These are phyloP conservation scores for Spondyliosoma cantharus DNA, from an alignment of 2,797 vertebrate species.

Conservation along the genomic window DNA sequence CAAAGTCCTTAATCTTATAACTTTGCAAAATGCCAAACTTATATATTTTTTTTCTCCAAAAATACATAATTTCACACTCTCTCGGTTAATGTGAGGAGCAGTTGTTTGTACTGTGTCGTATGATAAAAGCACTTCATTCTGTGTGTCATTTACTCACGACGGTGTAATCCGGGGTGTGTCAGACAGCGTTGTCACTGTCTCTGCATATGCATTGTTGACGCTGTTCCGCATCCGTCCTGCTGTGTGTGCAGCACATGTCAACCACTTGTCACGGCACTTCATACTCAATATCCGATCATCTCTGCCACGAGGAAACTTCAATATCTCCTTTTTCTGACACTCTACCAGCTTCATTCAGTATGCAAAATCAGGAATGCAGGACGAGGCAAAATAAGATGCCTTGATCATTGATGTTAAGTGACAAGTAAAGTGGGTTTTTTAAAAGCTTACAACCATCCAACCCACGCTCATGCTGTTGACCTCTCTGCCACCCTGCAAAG, in stretches of 20 bases:
- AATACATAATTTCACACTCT: conserved; percentile 60
- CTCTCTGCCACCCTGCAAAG: conserved; percentile 15
- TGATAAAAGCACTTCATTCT: conserved; percentile 41
- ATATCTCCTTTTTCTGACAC: conserved; percentile 11
- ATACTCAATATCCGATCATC: conserved; percentile 59
- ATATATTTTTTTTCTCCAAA: conserved; percentile 5
- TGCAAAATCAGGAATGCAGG: conserved; percentile 24
- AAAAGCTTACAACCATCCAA: conserved; percentile 9
- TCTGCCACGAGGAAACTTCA: conserved; percentile 45
- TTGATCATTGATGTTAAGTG: conserved; percentile 2
- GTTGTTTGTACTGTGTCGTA: conserved; percentile 53
- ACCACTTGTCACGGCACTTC: conserved; percentile 64
- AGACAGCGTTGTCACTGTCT: conserved; percentile 38
- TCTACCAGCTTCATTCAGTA: conserved; percentile 2
- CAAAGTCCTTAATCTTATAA: conserved; percentile 64
- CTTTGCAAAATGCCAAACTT: conserved; percentile 55
- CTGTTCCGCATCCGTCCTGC: conserved; percentile 51
- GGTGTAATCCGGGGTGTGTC: conserved; percentile 54
- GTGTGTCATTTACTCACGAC: conserved; percentile 50
- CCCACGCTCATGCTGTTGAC: conserved; percentile 17
- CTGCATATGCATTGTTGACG: conserved; percentile 48
- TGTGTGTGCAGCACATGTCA: conserved; percentile 67
- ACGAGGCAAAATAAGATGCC: conserved; percentile 25
- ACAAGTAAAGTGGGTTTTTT: conserved; percentile 18
- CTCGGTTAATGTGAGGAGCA: conserved; percentile 58